A percentile compares a stretch with the other conserved stretches of the same genome.
phyloP scores from a whole-genome alignment of 2,888 invertebrate genomes.

The Platycheirus albimanus region DNA sequence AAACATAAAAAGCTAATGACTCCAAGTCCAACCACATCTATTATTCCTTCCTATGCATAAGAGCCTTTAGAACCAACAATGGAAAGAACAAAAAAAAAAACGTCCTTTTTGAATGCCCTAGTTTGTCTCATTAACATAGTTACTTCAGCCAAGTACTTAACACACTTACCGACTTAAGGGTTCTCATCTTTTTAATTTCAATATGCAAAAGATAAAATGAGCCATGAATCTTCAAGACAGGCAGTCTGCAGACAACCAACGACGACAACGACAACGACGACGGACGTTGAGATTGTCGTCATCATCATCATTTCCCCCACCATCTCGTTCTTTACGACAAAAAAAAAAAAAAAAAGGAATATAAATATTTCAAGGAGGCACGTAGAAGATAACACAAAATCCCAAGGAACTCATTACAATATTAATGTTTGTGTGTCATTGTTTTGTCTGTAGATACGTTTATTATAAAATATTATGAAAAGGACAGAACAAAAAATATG shows the following conservation, averaged over 20 bases:
- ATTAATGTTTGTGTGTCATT: slow-evolving; percentile 47
- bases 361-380: slow-evolving; percentile 46
- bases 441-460: slow-evolving; percentile 1
- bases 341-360: slow-evolving; percentile 15
- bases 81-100: neutral
- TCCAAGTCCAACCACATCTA: slow-evolving; percentile 3
- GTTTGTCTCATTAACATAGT: slow-evolving; percentile 66
- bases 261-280: too few relatives aligned
- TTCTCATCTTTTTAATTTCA: slow-evolving; percentile 33
- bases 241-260: slow-evolving; percentile 45
- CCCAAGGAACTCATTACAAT: slow-evolving; percentile 68
- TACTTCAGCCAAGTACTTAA: slow-evolving; percentile 59
- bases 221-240: slow-evolving; percentile 31
- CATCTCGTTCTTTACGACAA: slow-evolving; percentile 31
- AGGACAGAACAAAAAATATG: neutral
- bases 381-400: slow-evolving; percentile 51
- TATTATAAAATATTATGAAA: slow-evolving; percentile 13
- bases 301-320: slow-evolving; percentile 27
- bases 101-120: slow-evolving; percentile 32
- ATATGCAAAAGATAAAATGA: slow-evolving; percentile 27
- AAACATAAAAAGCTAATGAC: slow-evolving; percentile 21
- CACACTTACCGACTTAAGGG: slow-evolving; percentile 58
- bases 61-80: neutral
- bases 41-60: neutral
- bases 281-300: slow-evolving; percentile 21